Evolutionary conservation across 2,113 vertebrate species (phyloP).

Genomic region (Pipra filicauda): DNA sequence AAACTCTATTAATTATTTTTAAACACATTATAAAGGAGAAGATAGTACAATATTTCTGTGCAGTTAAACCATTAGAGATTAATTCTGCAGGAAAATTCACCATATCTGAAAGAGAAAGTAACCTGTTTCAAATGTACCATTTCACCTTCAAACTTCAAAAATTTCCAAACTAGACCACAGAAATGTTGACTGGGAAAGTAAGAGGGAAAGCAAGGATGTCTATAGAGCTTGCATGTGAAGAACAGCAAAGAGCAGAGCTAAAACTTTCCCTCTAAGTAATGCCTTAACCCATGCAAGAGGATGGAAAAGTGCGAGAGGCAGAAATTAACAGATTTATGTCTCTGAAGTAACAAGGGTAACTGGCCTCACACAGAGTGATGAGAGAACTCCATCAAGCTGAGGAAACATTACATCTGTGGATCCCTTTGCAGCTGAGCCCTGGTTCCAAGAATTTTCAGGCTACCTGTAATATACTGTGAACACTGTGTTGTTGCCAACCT

Average conservation of each 20-base stretch:
- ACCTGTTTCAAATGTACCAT: background rate
- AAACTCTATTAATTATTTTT: background rate
- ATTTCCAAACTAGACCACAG: background rate
- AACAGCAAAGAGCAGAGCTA: background rate
- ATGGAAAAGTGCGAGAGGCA: background rate
- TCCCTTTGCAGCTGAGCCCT: background rate
- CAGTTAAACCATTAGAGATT: background rate
- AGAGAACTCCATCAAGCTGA: background rate
- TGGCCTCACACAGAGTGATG: background rate
- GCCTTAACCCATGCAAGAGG: background rate
- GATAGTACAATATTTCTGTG: background rate
- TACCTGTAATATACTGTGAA: background rate
- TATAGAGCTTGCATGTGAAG: background rate
- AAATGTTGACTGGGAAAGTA: background rate
- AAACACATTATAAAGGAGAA: background rate
- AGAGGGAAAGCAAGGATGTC: background rate
- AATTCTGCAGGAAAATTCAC: background rate
- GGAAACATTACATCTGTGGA: fast-evolving
- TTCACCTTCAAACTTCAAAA: background rate
- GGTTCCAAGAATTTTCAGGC: background rate
- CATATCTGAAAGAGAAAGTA: background rate
- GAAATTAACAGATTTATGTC: background rate
- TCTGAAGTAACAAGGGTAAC: background rate
- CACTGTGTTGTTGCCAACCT: background rate
- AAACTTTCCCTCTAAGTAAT: background rate